Conservation (phyloP, 2,797 vertebrate species). For the Xenops minutus region DNA sequence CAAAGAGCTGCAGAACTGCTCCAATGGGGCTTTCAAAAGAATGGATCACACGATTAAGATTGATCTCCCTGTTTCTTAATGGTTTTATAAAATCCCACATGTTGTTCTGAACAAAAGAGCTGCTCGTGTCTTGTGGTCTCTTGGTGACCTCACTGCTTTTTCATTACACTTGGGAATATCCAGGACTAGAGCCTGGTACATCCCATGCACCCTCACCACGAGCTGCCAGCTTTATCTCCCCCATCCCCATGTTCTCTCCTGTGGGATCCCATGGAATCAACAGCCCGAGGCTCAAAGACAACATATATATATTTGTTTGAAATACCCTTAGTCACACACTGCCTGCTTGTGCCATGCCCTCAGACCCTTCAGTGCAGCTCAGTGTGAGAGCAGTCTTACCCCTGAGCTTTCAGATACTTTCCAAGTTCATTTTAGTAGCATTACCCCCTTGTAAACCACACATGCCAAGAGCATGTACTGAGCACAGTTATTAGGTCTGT, state of each 20-base stretch:
- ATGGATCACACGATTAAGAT: background rate
- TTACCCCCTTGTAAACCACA: background rate
- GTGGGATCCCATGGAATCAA: background rate
- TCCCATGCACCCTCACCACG: accelerated
- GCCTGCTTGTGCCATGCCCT: background rate
- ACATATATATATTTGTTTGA: accelerated
- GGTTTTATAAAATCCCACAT: background rate
- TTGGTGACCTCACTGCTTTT: background rate
- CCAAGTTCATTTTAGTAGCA: background rate
- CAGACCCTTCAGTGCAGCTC: background rate
- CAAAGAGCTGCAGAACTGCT: background rate
- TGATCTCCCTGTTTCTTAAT: background rate
- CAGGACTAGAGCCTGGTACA: background rate
- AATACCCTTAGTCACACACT: background rate
- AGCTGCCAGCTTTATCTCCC: background rate
- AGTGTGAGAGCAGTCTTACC: background rate
- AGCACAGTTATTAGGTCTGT: background rate
- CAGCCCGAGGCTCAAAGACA: background rate
- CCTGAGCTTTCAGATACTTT: background rate
- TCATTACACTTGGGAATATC: too few relatives aligned
- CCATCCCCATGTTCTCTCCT: accelerated
- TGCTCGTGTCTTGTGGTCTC: background rate
- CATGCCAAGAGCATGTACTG: background rate
- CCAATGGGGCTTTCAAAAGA: background rate
- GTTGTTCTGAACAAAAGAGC: background rate